Evolutionary conservation across 2,113 vertebrate genomes (phyloP).

Genomic region (Meriones unguiculatus): DNA sequence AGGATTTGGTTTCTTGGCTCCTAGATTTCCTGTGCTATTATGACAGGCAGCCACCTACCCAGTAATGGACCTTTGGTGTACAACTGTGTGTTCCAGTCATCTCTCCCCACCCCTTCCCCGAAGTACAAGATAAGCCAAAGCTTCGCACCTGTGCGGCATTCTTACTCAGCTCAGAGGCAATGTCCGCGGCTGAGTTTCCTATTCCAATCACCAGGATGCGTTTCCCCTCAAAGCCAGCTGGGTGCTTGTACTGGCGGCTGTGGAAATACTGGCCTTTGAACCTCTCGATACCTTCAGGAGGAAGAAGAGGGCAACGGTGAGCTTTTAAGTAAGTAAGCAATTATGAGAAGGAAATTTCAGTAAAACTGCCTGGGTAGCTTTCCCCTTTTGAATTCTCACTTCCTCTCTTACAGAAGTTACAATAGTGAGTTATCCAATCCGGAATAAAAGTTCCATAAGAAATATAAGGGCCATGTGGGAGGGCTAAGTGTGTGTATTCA

Average conservation of each 20-base stretch:
- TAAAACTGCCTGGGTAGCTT: background rate
- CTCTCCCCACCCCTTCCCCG: background rate
- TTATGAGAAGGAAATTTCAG: background rate
- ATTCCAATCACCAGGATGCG: slow-evolving; percentile 89
- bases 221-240: slow-evolving; percentile 85
- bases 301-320: slow-evolving; percentile 50
- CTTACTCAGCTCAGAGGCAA: slow-evolving; percentile 89
- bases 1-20: background rate
- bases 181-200: slow-evolving; percentile 90
- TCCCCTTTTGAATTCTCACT: background rate
- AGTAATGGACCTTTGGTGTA: background rate
- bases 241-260: slow-evolving; percentile 90
- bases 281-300: slow-evolving; percentile 85
- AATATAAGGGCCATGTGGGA: background rate
- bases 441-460: background rate
- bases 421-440: background rate
- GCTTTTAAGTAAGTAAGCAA: background rate
- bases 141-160: slow-evolving; percentile 86
- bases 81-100: background rate
- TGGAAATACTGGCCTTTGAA: slow-evolving; percentile 89
- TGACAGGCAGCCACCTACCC: background rate
- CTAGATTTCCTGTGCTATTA: background rate
- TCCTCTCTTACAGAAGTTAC: background rate
- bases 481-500: background rate
- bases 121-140: background rate